phyloP scores from a whole-genome alignment of 2,797 vertebrate genomes.

The Sciaenops ocellatus region DNA sequence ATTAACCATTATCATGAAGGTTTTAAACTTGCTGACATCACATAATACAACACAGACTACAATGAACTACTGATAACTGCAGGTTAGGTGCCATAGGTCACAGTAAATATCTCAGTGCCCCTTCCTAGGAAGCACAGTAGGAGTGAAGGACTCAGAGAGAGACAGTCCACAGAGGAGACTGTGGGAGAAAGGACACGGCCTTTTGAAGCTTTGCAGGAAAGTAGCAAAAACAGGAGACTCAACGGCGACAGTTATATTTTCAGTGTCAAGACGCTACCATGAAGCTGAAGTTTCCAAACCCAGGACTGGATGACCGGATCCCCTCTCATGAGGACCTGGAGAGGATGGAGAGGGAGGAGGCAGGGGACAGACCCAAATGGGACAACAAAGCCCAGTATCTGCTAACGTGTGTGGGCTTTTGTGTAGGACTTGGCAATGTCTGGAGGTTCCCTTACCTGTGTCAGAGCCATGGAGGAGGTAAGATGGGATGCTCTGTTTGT shows the following conservation, averaged over 20 bases:
- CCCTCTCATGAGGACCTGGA: conserved; percentile 88
- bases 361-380: conserved; percentile 91
- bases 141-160: conserved; percentile 24
- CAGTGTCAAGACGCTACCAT: conserved; percentile 73
- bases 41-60: conserved; percentile 55
- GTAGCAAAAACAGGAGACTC: conserved; percentile 1
- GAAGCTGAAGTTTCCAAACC: conserved; percentile 91
- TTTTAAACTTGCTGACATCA: conserved; percentile 70
- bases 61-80: conserved; percentile 66
- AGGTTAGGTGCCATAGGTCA: conserved; percentile 52
- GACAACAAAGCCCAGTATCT: conserved; percentile 97
- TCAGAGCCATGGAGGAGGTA: conserved; percentile 97
- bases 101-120: conserved; percentile 30
- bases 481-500: background rate
- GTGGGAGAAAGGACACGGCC: background rate
- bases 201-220: background rate
- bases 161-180: conserved; percentile 21
- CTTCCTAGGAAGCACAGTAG: conserved; percentile 21
- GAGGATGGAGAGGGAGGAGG: conserved; percentile 87
- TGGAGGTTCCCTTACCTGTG: conserved; percentile 96
- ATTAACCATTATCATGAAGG: conserved; percentile 65
- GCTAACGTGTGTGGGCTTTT: conserved; percentile 96
- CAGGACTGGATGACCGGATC: conserved; percentile 91
- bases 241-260: background rate
- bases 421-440: conserved; percentile 95